Evolutionary conservation across 30 jellyfish, hydroid and myxozoan genomes (phyloP), one percentile per base, ranked within the genome.

Genomic region (Hydractinia echinata): DNA sequence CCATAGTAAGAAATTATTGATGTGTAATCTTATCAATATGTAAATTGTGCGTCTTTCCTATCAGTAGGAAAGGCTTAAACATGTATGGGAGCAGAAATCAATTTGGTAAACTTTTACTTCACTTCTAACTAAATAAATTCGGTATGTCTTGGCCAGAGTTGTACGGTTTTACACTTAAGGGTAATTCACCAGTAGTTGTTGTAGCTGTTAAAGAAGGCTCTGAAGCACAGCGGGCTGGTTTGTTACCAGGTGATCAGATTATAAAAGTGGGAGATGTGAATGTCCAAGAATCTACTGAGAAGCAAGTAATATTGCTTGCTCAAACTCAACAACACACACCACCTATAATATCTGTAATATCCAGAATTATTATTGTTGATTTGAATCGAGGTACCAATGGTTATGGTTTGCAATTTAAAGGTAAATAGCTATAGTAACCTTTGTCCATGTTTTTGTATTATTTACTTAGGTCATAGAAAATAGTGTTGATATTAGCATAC

Each of bases 181-280:
- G 95, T 18, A 92, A 85, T 67, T 85, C 88, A 5, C 95, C 97
- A 7, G 95, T 89, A 30, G 89, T 89, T 13, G 85, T 89, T 13
- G 86, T 78, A 30, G 53, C 85, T 30, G 92, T 89, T 15, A 76
- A 54, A 20, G 82, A 72, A 58, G 67, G 81, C 69, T 89, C 97
- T 6, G 86, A 64, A n/a, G 97, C 97, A 10, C 89, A 84, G 72
- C 74, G 81, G 76, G 92, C 89, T 64, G 97, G 97, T 39, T 68
- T 89, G 15, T 84, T 76, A 51, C 91, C 94, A 39, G 97, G 97
- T 48, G 97, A 89, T 78, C 95, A 89, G 70, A 76, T 89, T 8
- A 73, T 89, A 51, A 92, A 81, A 54, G 74, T 89, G 19, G 78
- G 85, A 51, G 95, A 76, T 30, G 77, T 67, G 50, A 82, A 84